Evolutionary conservation across 2,797 vertebrate genomes (phyloP).

Genomic region (Alcedo quadribrachys): DNA sequence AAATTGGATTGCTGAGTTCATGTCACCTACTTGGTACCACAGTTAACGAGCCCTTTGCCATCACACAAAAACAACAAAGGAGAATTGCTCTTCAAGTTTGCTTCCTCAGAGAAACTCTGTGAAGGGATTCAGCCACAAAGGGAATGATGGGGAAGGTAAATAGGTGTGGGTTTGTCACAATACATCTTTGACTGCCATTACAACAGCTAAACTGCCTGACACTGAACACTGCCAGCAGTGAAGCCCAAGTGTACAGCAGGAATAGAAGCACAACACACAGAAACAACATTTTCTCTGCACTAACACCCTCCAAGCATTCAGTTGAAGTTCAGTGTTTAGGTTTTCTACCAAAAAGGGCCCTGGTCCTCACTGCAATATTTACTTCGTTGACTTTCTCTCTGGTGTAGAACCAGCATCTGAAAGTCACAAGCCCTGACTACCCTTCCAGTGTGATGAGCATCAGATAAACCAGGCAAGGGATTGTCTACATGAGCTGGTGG

Average conservation of each 20-base stretch:
- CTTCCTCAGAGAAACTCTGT: background rate
- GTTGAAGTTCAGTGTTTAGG: background rate
- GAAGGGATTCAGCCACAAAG: background rate
- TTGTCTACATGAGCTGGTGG: background rate
- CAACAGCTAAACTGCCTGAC: background rate
- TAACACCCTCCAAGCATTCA: background rate
- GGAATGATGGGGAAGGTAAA: background rate
- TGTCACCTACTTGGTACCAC: background rate
- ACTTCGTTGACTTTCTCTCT: background rate
- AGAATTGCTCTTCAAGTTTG: background rate
- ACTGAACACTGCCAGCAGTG: background rate
- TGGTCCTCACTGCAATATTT: background rate
- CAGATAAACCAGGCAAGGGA: background rate
- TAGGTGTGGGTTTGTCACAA: background rate
- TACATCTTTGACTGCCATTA: background rate
- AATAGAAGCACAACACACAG: background rate
- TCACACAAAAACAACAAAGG: fast-evolving
- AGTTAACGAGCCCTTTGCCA: background rate
- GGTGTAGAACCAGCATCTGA: background rate
- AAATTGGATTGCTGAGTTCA: background rate
- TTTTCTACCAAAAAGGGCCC: background rate
- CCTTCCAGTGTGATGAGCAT: background rate
- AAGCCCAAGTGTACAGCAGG: background rate
- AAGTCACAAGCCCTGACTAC: fast-evolving
- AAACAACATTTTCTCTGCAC: slow-evolving; percentile 12